Evolutionary conservation across 2,113 vertebrate genomes (phyloP), one percentile per base, ranked within the genome.

Genomic region (Prunella fulvescens): DNA sequence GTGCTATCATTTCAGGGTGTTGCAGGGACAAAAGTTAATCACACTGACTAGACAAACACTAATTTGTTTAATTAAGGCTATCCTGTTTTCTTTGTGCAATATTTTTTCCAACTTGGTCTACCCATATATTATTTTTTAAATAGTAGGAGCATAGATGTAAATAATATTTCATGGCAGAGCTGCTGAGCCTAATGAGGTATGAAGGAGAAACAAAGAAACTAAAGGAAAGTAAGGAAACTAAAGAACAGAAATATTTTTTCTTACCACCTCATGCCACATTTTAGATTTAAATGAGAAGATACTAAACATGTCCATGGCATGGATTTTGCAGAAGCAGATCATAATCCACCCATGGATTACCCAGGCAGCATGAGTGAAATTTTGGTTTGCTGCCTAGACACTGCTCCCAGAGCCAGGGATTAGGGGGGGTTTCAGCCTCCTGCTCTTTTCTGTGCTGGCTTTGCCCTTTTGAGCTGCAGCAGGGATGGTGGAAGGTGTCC

Each of bases 11-110:
- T 96, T 86, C 72, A 61, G 79, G 37, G 80, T 39, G 47, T 74
- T 92, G 47, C 24, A 9, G 77, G 80, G 48, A 69, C 72, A 72
- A 61, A 83, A 90, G 69, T 93, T 93, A 94, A 96, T 95, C 90
- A 93, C 25, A 18, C 44, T 77, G 93, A 88, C 60, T 74, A 95
- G 85, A 78, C 64, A 90, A 90, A 88, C 26, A 47, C 18, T 53
- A 50, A 80, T 71, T 88, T 79, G 48, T 74, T 86, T 92, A 90
- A 94, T 90, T 89, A 94, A 76, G 40, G 69, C 20, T 81, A 57
- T 48, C 16, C 35, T 61, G 22, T 12, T 73, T 71, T 39, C 33
- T 67, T 51, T 53, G 29, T 40, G 20, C 9, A 51, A n/a, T 50
- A 24, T 57, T 84, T 94, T 94, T 88, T 77, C 64, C 51, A 48